Conservation (phyloP, 2,888 invertebrate genomes). For the Cabera pusaria region DNA sequence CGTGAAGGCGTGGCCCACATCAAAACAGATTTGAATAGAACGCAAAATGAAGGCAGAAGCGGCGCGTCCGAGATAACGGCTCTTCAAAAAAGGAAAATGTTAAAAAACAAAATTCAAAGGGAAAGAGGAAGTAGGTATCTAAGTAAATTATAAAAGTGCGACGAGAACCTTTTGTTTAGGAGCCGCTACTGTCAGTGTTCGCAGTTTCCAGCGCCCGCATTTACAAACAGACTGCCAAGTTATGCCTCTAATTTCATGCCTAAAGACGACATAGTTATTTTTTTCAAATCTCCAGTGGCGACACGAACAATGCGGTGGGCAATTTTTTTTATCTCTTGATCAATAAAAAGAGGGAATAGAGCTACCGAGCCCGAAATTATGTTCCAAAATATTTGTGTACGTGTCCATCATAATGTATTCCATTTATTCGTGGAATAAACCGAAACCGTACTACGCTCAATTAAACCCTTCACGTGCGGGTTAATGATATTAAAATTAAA, state of each 20-base stretch:
- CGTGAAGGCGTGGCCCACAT: conserved; percentile 48
- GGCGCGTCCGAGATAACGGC: conserved; percentile 63
- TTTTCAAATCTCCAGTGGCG: conserved; percentile 39
- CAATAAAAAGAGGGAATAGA: conserved; percentile 9
- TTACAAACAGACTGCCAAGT: conserved; percentile 49
- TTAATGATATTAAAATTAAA: conserved; percentile 20
- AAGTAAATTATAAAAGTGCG: conserved; percentile 73
- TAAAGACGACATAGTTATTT: conserved; percentile 38
- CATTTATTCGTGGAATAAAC: conserved; percentile 21
- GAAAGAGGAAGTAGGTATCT: conserved; percentile 59
- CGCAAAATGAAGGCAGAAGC: conserved; percentile 59
- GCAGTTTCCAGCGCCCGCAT: conserved; percentile 48
- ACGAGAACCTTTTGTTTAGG: conserved; percentile 64
- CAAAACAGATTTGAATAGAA: conserved; percentile 63
- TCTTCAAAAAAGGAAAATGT: conserved; percentile 65
- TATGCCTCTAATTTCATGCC: conserved; percentile 43
- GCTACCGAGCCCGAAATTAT: not conserved
- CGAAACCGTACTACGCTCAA: conserved; percentile 17
- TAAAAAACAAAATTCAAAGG: conserved; percentile 70
- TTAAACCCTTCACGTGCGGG: conserved; percentile 16
- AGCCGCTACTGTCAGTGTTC: conserved; percentile 50
- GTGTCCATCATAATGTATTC: conserved; percentile 15
- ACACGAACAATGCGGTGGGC: conserved; percentile 35
- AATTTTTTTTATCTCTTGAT: conserved; percentile 31
- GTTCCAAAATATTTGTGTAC: conserved; percentile 4